Evolutionary conservation across 2,113 vertebrate genomes (phyloP), one percentile per base, ranked within the genome.

Genomic region (Coptodon rendalli): DNA sequence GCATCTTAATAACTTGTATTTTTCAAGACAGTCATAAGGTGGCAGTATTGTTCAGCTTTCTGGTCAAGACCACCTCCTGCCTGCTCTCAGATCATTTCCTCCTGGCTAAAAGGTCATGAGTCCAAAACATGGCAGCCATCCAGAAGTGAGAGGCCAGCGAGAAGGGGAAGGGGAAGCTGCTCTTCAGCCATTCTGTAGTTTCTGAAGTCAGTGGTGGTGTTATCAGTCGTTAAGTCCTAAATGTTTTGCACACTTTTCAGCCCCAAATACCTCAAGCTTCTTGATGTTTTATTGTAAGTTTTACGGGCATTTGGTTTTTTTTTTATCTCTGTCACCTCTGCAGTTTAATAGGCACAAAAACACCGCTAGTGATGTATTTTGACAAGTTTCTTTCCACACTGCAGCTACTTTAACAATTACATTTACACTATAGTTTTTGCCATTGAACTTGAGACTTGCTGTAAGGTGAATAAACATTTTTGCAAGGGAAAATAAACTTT

Each of bases 51-150:
- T 38, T 59, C 73, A 56, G 34, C 16, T 31, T 66, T 86, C 27
- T 6, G 29, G 19, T 36, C 9, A 53, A 22, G 38, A 80, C 8
- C 61, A 56, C 29, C 61, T 54, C 84, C 36, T 54, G 71, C 82
- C 27, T 59, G 61, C 59, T 2, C 54, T 91, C 83, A n/a, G 76
- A 68, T 92, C 88, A 91, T 85, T 83, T 86, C 80, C 85, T 89
- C 36, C 61, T 82, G 85, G 91, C 82, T 82, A 83, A 83, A 57
- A 90, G 93, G 93, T 90, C 92, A 88, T 89, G 89, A 92, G 83
- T 59, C 52, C 83, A 87, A 87, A 89, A 88, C 54, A 89, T 93
- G 93, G 91, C 91, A 81, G 82, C 22, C 80, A 61, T 93, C 89
- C 89, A 92, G 80, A 9, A 38, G 53, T 66, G 80, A 90, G 85